Percentiles rank a stretch among this genome's conserved stretches.
These are phyloP conservation scores for Athrips mouffetella DNA, from an alignment of 2,888 invertebrate genomes.

Conservation along the genomic window DNA sequence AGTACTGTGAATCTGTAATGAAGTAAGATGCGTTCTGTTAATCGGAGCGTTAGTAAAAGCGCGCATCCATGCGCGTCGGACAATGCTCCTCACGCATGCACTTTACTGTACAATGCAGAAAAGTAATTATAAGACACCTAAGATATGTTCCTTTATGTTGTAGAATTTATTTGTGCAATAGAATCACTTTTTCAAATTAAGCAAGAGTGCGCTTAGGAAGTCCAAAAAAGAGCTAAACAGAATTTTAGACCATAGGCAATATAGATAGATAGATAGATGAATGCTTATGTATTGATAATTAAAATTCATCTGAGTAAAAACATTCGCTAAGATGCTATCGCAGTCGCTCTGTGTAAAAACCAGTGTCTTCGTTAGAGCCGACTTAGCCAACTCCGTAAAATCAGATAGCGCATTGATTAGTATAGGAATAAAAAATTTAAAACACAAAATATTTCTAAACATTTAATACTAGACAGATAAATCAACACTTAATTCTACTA, in stretches of 20 bases:
- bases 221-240: too few relatives aligned
- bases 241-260: too few relatives aligned
- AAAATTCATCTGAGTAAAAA: too few relatives aligned
- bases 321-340: too few relatives aligned
- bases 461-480: constrained; percentile 14
- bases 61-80: constrained; percentile 50
- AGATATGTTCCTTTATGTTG: neutral
- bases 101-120: neutral
- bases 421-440: neutral
- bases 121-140: neutral
- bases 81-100: constrained; percentile 37
- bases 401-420: neutral
- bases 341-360: too few relatives aligned
- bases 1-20: constrained; percentile 25
- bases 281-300: too few relatives aligned
- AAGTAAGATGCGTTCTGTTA: constrained; percentile 48
- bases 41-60: constrained; percentile 66
- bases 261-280: too few relatives aligned
- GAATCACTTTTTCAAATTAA: neutral
- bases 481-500: constrained; percentile 30
- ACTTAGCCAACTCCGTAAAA: too few relatives aligned
- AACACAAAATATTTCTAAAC: neutral
- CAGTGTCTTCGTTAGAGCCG: too few relatives aligned
- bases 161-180: neutral
- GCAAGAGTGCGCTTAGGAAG: too few relatives aligned